Base-by-base conservation (phyloP, 1,140 invertebrate genomes). In the Hirudo medicinalis region DNA sequence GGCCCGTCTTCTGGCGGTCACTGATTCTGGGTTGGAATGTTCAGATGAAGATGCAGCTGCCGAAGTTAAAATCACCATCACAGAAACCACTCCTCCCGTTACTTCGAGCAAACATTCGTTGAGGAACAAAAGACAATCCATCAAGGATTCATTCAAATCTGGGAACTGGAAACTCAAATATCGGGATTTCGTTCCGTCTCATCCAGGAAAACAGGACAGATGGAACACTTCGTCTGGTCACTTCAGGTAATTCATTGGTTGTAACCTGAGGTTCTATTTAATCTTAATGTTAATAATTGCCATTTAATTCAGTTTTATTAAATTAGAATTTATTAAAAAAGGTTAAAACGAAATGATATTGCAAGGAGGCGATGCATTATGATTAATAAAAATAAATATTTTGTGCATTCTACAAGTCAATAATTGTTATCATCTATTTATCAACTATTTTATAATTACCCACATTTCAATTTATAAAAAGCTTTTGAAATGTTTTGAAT, bases 131-230 rank as follows among this genome's bases (percentile, higher is more conserved):
- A 22, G 57, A 63, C 57, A 63, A 32, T 63, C 57, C 8, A 63
- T 32, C 11, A 63, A 63, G 17, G 57, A 63, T 22, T 63, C 57
- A 13, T 63, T 63, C 29, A 22, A 32, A n/a, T 63, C 57, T 63
- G 57, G 57, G 0, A 63, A 63, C 57, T 63, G 57, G 57, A 63
- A 63, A 63, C 57, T 63, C 22, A 63, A 63, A 32, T 63, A 63
- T 32, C 22, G 29, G 20, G 57, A 63, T 63, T 63, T 63, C 57
- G 57, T 63, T 25, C 57, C 57, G 1, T 32, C 57, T 4, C 57
- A 63, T 25, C 19, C 29, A 11, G 57, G 22, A 22, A 63, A 32
- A n/a, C 57, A 22, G 20, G 57, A 63, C 29, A 63, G 29, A 22
- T 63, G 57, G 57, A 32, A 22, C 57, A 11, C 29, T 13, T 63